A percentile compares a stretch with the other conserved stretches of the same genome.
Evolutionary conservation across 2,113 vertebrate genomes (phyloP).

Genomic region (Cacatua alba): DNA sequence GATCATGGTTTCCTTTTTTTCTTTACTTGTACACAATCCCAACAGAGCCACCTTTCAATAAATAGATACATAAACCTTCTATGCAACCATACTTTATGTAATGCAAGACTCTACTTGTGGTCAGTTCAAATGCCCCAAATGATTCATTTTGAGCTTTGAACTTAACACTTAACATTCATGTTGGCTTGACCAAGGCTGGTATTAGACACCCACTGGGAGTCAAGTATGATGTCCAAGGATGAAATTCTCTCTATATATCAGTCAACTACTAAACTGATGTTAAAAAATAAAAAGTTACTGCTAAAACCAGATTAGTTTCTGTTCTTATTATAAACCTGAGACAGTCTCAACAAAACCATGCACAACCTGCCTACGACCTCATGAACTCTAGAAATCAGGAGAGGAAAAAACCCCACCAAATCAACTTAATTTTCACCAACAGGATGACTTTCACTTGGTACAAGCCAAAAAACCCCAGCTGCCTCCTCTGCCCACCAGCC

Average conservation of each 20-base stretch:
- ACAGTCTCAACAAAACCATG: neutral
- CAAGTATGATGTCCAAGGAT: neutral
- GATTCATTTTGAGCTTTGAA: neutral
- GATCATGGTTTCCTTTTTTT: neutral
- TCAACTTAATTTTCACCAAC: neutral
- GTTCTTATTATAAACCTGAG: neutral
- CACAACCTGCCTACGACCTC: neutral
- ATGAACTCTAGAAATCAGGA: neutral
- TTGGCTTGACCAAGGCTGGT: neutral
- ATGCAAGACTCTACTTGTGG: neutral
- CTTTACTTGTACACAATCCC: neutral
- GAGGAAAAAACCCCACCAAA: neutral
- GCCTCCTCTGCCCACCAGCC: accelerated
- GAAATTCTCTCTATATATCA: neutral
- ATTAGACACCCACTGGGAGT: neutral
- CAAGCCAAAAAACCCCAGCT: neutral
- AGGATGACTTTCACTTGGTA: neutral
- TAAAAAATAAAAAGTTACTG: neutral
- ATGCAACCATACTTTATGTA: neutral
- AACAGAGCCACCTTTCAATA: neutral
- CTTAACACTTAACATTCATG: neutral
- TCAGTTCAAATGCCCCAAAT: neutral
- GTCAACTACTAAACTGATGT: accelerated
- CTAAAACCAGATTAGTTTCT: neutral
- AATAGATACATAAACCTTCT: neutral